Evolutionary conservation across 2,888 invertebrate genomes (phyloP).

Genomic region (Geotrupes spiniger): DNA sequence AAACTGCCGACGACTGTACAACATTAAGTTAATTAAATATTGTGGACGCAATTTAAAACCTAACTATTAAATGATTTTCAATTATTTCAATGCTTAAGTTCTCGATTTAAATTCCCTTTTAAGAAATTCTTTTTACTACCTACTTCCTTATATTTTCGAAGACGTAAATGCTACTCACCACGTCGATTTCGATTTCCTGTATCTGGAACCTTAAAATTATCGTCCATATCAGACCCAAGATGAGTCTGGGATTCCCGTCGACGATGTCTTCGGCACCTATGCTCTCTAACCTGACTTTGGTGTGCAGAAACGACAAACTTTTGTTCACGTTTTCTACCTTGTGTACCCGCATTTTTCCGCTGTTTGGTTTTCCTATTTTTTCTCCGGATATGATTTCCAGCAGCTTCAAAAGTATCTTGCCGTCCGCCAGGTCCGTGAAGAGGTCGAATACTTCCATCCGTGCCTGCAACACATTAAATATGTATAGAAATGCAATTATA

Average conservation of each 20-base stretch:
- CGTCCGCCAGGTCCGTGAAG: slow-evolving; percentile 94
- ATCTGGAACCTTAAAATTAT: slow-evolving; percentile 99
- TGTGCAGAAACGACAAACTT: slow-evolving; percentile 91
- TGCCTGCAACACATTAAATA: slow-evolving; percentile 62
- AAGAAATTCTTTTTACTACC: no score
- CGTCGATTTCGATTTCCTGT: slow-evolving; percentile 96
- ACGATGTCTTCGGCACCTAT: slow-evolving; percentile 99
- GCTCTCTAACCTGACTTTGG: slow-evolving; percentile 94
- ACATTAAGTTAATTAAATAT: no score
- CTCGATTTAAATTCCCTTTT: no score
- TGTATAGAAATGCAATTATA: no score
- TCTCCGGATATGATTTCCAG: slow-evolving; percentile 99
- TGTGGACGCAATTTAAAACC: no score
- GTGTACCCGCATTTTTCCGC: slow-evolving; percentile 94
- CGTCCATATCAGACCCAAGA: slow-evolving; percentile 98
- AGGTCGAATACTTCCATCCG: slow-evolving; percentile 98
- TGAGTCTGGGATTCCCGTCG: slow-evolving; percentile 94
- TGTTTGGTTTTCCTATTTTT: slow-evolving; percentile 94
- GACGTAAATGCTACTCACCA: slow-evolving; percentile 73
- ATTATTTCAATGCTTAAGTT: no score
- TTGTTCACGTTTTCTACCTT: slow-evolving; percentile 99
- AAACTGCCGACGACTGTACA: no score
- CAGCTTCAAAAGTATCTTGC: slow-evolving; percentile 85
- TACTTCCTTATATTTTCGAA: no score
- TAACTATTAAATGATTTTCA: no score